These are phyloP conservation scores for Cancer borealis DNA, from an alignment of 2,888 invertebrate genomes.

Conservation along the genomic window DNA sequence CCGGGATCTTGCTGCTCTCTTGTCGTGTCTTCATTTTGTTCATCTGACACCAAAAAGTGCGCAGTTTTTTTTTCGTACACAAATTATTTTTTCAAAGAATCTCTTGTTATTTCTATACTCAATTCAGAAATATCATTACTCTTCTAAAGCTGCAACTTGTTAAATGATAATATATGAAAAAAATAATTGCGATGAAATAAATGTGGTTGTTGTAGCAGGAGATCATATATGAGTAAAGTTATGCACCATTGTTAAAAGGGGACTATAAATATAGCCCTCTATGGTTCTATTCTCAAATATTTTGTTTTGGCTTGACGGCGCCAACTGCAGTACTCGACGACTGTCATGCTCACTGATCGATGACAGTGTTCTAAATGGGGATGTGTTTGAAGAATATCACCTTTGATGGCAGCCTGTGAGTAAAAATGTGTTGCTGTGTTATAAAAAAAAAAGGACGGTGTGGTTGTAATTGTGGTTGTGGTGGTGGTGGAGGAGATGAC, in stretches of 20 bases:
- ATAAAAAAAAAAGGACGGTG: neutral
- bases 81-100: neutral
- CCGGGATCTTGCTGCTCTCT: neutral
- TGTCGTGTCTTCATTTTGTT: neutral
- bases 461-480: neutral
- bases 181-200: neutral
- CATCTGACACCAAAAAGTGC: neutral
- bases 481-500: neutral
- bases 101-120: no score
- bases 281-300: neutral
- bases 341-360: neutral
- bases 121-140: neutral
- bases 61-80: neutral
- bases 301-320: neutral
- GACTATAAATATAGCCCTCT: neutral
- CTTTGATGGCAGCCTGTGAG: neutral
- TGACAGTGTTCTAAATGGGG: neutral
- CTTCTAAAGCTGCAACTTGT: neutral
- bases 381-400: neutral
- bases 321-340: neutral
- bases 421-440: neutral
- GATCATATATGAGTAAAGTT: neutral
- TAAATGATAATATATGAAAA: neutral
- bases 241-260: neutral
- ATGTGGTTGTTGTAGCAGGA: neutral